phyloP scores from a whole-genome alignment of 2,113 vertebrate genomes.

The Pterocles orientalis region DNA sequence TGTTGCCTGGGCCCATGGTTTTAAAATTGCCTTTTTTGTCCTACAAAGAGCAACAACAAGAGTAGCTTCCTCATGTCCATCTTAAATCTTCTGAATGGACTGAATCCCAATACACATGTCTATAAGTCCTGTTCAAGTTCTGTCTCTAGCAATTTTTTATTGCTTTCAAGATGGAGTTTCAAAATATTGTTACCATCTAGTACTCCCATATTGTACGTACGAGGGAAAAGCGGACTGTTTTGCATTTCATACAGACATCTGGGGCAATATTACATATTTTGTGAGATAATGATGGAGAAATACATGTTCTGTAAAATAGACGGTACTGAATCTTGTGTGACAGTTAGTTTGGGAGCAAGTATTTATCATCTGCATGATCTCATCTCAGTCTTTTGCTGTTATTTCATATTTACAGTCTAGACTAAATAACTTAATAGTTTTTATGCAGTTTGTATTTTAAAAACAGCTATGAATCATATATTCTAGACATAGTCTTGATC shows the following conservation, averaged over 20 bases:
- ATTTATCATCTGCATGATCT: constrained; percentile 40
- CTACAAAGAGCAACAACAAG: background rate
- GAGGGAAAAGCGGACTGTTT: background rate
- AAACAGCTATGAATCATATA: constrained; percentile 49
- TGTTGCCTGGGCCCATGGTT: background rate
- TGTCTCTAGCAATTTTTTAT: constrained; percentile 1
- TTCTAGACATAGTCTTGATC: constrained; percentile 43
- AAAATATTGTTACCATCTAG: constrained; percentile 2
- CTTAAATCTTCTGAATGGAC: constrained; percentile 46
- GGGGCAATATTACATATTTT: background rate
- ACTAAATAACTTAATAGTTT: constrained; percentile 59
- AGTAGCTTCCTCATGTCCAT: background rate
- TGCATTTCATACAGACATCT: constrained; percentile 14
- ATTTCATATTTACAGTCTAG: constrained; percentile 42
- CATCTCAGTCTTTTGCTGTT: constrained; percentile 11
- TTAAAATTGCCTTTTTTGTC: background rate
- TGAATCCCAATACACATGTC: background rate
- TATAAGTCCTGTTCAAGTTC: background rate
- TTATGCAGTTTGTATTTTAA: constrained; percentile 50
- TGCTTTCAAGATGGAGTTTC: constrained; percentile 12
- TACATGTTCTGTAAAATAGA: background rate
- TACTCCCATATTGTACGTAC: background rate
- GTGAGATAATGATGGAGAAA: constrained; percentile 3
- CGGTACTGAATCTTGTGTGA: background rate
- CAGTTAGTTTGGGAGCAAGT: background rate